Percentiles rank a stretch among this genome's conserved stretches.
These are phyloP conservation scores for Geococcyx californianus DNA, from an alignment of 2,113 vertebrate species.

Conservation along the genomic window DNA sequence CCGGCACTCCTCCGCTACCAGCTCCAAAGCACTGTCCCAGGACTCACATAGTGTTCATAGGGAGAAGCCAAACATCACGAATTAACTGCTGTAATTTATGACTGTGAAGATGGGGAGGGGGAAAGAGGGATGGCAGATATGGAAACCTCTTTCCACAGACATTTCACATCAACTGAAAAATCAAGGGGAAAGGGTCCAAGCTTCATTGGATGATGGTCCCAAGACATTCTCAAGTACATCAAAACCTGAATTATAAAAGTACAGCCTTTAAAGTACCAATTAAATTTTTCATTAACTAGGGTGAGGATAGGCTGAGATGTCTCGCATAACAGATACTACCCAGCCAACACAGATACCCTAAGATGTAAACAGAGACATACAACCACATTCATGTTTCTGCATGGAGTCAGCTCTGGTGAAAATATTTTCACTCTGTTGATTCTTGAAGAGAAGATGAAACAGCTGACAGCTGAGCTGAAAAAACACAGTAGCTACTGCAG, in stretches of 20 bases:
- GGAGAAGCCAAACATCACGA: background rate
- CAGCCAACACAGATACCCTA: background rate
- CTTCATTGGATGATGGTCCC: background rate
- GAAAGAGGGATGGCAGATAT: background rate
- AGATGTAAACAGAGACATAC: background rate
- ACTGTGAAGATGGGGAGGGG: background rate
- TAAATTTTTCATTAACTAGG: background rate
- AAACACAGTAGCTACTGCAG: background rate
- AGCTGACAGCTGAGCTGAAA: background rate
- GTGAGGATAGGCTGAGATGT: background rate
- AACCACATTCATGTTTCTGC: background rate
- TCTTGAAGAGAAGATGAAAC: background rate
- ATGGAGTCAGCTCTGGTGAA: accelerated
- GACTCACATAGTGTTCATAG: background rate
- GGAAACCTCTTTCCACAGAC: background rate
- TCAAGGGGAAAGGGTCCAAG: background rate
- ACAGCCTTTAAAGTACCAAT: background rate
- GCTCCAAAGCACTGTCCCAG: background rate
- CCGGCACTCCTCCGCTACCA: background rate
- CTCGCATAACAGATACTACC: background rate
- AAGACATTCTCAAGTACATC: background rate
- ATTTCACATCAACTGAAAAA: background rate
- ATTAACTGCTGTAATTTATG: background rate
- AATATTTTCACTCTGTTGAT: background rate
- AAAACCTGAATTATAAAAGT: background rate